Percentiles rank a stretch among this genome's conserved stretches.
Conservation (phyloP, 2,113 vertebrate genomes). For the human (Homo sapiens) region DNA sequence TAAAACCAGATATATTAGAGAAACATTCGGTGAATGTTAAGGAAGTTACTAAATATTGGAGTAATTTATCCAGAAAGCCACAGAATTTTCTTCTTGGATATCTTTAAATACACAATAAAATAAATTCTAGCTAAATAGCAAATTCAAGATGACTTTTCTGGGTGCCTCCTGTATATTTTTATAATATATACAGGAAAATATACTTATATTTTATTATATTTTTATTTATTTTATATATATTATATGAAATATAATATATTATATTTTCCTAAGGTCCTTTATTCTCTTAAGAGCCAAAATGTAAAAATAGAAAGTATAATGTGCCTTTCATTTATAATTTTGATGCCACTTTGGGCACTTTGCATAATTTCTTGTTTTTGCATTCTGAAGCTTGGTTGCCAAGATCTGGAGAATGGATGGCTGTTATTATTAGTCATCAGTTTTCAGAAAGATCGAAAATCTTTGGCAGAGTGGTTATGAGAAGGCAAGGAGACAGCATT, state of each 20-base stretch:
- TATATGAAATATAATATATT: too few species aligned
- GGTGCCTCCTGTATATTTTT: neutral
- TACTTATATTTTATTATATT: too few species aligned
- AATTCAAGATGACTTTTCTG: neutral
- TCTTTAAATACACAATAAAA: slow-evolving; percentile 20
- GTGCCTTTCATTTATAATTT: neutral
- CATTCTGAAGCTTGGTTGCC: neutral
- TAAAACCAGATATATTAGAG: neutral
- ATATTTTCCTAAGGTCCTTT: neutral
- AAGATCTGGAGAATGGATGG: neutral
- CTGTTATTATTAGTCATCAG: neutral
- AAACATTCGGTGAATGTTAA: neutral
- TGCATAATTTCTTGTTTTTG: neutral
- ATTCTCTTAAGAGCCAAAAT: neutral
- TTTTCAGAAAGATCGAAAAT: neutral
- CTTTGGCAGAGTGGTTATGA: neutral
- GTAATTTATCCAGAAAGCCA: neutral
- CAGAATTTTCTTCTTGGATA: neutral
- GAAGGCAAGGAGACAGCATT: neutral
- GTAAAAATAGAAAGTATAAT: neutral
- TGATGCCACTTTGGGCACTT: neutral
- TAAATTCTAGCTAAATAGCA: neutral
- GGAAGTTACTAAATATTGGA: neutral
- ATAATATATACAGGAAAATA: too few species aligned
- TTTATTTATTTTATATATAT: too few species aligned